Base-by-base conservation (phyloP, 2,797 vertebrate genomes). In the Helostoma temminkii region DNA sequence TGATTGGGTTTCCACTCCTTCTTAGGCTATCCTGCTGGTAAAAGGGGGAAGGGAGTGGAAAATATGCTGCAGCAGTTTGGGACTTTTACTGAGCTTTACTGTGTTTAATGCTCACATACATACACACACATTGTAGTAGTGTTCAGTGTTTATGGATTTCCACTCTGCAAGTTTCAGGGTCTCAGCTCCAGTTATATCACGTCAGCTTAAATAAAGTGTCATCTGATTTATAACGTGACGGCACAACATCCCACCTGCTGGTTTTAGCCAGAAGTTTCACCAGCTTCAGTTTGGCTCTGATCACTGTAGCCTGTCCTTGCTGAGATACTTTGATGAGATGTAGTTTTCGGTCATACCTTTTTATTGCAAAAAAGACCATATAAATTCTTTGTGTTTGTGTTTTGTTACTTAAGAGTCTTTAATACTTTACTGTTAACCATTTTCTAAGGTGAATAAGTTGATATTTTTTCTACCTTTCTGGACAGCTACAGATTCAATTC, bases 151-250 rank as follows among this genome's bases (percentile, higher is more conserved):
- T 94, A 95, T 91, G 84, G 84, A 85, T 89, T 87, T 85, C 76
- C 85, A 86, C 83, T 78, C 70, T 78, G 85, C 81, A 90, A 79
- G 82, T 89, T 87, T 80, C 66, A 81, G 80, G 71, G 80, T 87
- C 87, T 83, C 81, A 69, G 89, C 88, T 83, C 80, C 66, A 86
- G 82, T 89, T 90, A 88, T 83, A 88, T 73, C 77, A 55, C 65
- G 90, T 93, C 93, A 92, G 88, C 88, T 88, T 93, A 93, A 93
- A 94, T 93, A 93, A 93, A 93, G 93, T 94, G 93, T 94, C 91
- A 88, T 86, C 88, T 78, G 93, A 94, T 90, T 93, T 85, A 95
- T 93, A 86, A 91, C 0, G 93, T 95, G 93, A 81, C 75, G 60
- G 89, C 86, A 82, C 91, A 84, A 91, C 67, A 45, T 92, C 90